Base-by-base conservation (phyloP, 1,140 invertebrate genomes). In the Drepana arcuata region DNA sequence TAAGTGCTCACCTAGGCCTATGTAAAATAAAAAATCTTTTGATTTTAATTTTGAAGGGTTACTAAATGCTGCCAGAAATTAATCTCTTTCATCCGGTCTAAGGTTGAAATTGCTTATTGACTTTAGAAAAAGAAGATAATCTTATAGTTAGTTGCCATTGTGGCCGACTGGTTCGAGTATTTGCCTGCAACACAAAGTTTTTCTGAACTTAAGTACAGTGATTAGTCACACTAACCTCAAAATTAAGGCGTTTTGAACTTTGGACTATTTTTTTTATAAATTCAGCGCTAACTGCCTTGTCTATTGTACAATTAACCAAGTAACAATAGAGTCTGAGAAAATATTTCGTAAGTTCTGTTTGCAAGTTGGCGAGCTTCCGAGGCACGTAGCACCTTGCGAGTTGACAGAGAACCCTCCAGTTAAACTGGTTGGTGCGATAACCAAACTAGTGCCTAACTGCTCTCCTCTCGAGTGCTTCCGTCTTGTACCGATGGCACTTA, bases 391-490 rank as follows among this genome's bases (percentile, higher is more conserved):
- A 34, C 34, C 37, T 42, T 41, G 18, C 10, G 27, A 26, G 12
- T 24, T 37, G 48, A 43, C 43, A 29, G 44, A 53, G 52, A 33
- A 42, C 31, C 14, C 51, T 55, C 31, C 37, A 48, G 35, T 40
- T 35, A 40, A 34, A 34, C 41, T 33, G 29, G 36, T 25, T 12
- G 25, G 30, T 14, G 27, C 28, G 35, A 39, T 48, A 48, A 43
- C 37, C 24, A 32, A 46, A 50, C 49, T 53, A 44, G 37, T 31
- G 45, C 32, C 48, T 53, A 53, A 53, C 50, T 53, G 50, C 50
- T 44, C 44, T 53, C 34, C 2, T 34, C 6, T 30, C 32, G 30
- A 53, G 50, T 31, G 36, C 7, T 14, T 34, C n/a, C 42, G 28
- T 47, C 42, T 43, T 47, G 34, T 31, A 15, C 25, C 21, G 30